Percentiles rank a stretch among this genome's conserved stretches.
Conservation (phyloP, 2,888 invertebrate genomes). For the Chydorus sphaericus region DNA sequence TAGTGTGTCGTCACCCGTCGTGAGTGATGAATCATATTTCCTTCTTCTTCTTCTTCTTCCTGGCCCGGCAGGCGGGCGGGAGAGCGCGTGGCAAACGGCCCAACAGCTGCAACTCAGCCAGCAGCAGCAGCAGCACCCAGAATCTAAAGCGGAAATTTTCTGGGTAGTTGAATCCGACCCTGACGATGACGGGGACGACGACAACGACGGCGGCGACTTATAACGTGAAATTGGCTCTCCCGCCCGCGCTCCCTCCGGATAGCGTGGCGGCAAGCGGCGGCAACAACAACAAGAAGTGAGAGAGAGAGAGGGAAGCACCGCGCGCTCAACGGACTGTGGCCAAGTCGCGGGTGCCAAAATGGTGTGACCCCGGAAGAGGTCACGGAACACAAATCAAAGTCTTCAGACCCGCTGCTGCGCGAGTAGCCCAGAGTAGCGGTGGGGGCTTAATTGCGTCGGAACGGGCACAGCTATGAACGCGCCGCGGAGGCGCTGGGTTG, state of each 20-base stretch:
- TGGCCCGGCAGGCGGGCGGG: no score
- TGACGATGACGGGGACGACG: background rate
- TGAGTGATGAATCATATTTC: background rate
- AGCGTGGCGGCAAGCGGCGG: no score
- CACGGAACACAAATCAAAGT: background rate
- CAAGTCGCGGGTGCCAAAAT: background rate
- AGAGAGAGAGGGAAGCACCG: background rate
- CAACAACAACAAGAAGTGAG: background rate
- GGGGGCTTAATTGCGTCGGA: background rate
- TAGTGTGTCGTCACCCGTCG: background rate
- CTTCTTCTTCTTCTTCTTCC: background rate
- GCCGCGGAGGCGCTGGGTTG: background rate
- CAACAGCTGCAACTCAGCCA: no score
- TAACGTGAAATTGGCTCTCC: background rate
- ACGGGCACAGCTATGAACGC: no score
- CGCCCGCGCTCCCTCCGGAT: no score
- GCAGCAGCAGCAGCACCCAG: background rate
- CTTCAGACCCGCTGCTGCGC: background rate
- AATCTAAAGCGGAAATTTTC: slow-evolving; percentile 6
- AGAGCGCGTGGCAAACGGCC: no score
- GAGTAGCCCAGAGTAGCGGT: no score
- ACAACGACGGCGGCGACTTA: background rate
- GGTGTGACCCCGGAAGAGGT: background rate
- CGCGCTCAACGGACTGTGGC: background rate
- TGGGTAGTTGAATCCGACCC: background rate